A percentile compares a stretch with the other conserved stretches of the same genome.
Evolutionary conservation across 2,888 invertebrate species (phyloP).

Genomic region (Pyrochroa serraticornis): DNA sequence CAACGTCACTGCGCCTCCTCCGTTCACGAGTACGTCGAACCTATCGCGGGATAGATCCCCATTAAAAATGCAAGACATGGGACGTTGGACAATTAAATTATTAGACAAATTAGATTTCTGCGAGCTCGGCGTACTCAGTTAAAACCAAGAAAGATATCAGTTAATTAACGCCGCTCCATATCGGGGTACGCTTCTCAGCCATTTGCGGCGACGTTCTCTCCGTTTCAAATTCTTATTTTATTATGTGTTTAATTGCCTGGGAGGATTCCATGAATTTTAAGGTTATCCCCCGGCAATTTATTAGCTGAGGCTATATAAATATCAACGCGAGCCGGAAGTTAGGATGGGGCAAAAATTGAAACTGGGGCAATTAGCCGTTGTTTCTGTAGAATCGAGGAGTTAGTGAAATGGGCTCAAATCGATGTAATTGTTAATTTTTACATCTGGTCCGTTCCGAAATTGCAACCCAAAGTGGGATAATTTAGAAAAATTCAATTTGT

Average conservation of each 20-base stretch:
- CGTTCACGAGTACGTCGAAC: constrained; percentile 99
- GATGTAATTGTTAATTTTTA: too few relatives aligned
- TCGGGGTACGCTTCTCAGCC: too few relatives aligned
- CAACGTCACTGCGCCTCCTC: constrained; percentile 95
- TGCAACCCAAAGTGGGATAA: too few relatives aligned
- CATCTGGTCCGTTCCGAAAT: too few relatives aligned
- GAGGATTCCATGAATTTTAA: constrained; percentile 27
- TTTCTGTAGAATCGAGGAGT: too few relatives aligned
- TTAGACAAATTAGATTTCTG: constrained; percentile 37
- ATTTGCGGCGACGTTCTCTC: constrained; percentile 13
- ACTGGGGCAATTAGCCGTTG: too few relatives aligned
- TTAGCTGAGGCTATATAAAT: constrained; percentile 1
- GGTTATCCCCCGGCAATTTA: constrained; percentile 12
- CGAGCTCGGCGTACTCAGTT: neutral
- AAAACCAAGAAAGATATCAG: constrained; percentile 15
- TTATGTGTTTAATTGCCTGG: constrained; percentile 25
- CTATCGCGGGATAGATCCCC: constrained; percentile 58
- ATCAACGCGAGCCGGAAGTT: neutral
- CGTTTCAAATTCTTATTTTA: constrained; percentile 21
- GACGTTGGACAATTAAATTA: constrained; percentile 38
- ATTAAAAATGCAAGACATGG: constrained; percentile 41
- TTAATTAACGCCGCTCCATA: constrained; percentile 23
- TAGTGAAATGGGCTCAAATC: too few relatives aligned
- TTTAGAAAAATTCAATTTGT: too few relatives aligned
- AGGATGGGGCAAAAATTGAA: too few relatives aligned